Evolutionary conservation across 2,797 vertebrate genomes (phyloP).

Genomic region (Orientallactaga sibirica): DNA sequence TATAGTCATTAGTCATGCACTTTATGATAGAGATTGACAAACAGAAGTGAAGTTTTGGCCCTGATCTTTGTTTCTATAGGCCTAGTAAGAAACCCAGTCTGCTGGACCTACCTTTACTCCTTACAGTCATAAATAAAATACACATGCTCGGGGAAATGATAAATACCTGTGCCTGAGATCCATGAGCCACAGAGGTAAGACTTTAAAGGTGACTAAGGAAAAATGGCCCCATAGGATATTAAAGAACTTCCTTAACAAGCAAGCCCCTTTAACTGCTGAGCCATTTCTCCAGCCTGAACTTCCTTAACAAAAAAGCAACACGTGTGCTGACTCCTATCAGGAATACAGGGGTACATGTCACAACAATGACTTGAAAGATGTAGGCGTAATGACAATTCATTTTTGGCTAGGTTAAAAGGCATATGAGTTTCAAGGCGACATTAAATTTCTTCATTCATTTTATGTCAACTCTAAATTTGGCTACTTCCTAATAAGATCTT

Average conservation of each 20-base stretch:
- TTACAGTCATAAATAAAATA: conserved; percentile 9
- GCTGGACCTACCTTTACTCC: background rate
- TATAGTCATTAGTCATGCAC: background rate
- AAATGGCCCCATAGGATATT: background rate
- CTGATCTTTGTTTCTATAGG: background rate
- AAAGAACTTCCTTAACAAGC: background rate
- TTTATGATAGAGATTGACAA: background rate
- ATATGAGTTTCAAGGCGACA: conserved; percentile 39
- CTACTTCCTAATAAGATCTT: conserved; percentile 36
- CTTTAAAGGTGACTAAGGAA: background rate
- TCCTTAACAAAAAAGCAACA: conserved; percentile 20
- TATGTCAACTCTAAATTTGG: conserved; percentile 40
- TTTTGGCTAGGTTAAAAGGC: conserved; percentile 43
- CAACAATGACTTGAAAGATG: background rate
- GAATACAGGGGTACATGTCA: background rate
- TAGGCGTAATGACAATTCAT: conserved; percentile 19
- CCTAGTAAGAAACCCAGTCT: background rate
- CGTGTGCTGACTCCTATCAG: conserved; percentile 15
- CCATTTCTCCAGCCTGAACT: too few species aligned
- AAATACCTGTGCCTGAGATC: background rate
- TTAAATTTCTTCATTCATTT: conserved; percentile 37
- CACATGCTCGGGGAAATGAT: conserved; percentile 33
- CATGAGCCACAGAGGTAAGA: background rate
- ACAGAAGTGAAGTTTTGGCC: background rate
- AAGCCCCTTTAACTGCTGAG: too few species aligned